Base-by-base conservation (phyloP, 2,888 invertebrate genomes). In the Cylindroiulus punctatus region DNA sequence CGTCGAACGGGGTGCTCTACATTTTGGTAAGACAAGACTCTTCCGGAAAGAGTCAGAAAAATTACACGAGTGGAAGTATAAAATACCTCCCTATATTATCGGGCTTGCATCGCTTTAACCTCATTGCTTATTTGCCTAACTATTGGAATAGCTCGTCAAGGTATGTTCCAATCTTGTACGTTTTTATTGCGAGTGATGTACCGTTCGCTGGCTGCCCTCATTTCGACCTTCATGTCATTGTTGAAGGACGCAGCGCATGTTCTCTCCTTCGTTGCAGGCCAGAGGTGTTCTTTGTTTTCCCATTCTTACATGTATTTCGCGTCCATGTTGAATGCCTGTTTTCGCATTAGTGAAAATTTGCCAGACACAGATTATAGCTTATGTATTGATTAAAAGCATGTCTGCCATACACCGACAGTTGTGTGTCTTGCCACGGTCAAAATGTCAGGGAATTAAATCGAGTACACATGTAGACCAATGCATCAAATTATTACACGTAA, bases 41-140 rank as follows among this genome's bases (percentile, higher is more conserved):
- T 76, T 76, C 76, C 76, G 76, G 14, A 65, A 65, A 65, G 26
- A 76, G 14, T 10, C 30, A 36, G 7, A 3, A 76, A 14, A 22
- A 44, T 44, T 14, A 65, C 5, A 5, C 30, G n/a, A 65, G 65
- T 10, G 22, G 76, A 76, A 76, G 76, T 76, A 12, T n/a, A n/a
- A n/a, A n/a, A n/a, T 65, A 76, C 76, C 30, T 76, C 76, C 76
- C 22, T 76, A 22, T n/a, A n/a, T 76, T 76, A 5, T 76, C 30
- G 76, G 76, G 76, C 76, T 76, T 76, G 76, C 76, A 76, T 76
- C 76, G 76, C 76, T 76, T 76, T 76, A 76, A 76, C 76, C 76
- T 76, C 76, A 76, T 76, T 76, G 76, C 76, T 76, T 76, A 76
- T 76, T 76, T 76, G 26, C 76, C 76, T 65, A 76, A 76, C 10